Base-by-base conservation (phyloP, 2,888 invertebrate genomes). In the Stegana nigrithorax region DNA sequence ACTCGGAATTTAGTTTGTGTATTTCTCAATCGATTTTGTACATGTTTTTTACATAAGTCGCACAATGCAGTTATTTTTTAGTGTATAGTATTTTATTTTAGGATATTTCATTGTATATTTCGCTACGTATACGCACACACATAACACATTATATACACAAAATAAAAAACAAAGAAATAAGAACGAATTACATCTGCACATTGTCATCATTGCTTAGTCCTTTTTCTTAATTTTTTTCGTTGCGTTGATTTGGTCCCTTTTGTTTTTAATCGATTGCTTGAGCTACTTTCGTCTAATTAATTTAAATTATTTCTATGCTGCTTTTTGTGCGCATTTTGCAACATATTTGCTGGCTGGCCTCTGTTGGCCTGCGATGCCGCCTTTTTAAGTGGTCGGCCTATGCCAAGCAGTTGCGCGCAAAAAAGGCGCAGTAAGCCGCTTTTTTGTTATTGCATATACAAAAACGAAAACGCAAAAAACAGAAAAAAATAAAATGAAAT, bases 391-490 rank as follows among this genome's bases (percentile, higher is more conserved):
- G n/a, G n/a, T n/a, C n/a, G n/a, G n/a, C n/a, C n/a, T n/a, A n/a
- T n/a, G n/a, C n/a, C n/a, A n/a, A n/a, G n/a, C n/a, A n/a, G n/a
- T n/a, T n/a, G n/a, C 14, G n/a, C n/a, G 10, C 39, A 39, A 39
- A 56, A n/a, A 78, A 75, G 75, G 75, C 73, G 73, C 78, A 79
- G 73, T 75, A 78, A 78, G 80, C 80, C 67, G 73, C n/a, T n/a
- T 73, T 75, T 76, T 67, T 47, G 23, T 66, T 62, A 60, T 51
- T 63, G 62, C 59, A 67, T 67, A 67, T 70, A 68, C 23, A 36
- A 29, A 50, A 53, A 61, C 66, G 68, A 68, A 78, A 75, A 79
- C 69, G 26, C 50, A 12, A 25, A 25, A 50, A 50, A 25, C 25
- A 23, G n/a, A 29, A 51, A 27, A 27, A 27, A 19, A n/a, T 26